Conservation (phyloP, 2,888 invertebrate genomes). For the Salticus scenicus region DNA sequence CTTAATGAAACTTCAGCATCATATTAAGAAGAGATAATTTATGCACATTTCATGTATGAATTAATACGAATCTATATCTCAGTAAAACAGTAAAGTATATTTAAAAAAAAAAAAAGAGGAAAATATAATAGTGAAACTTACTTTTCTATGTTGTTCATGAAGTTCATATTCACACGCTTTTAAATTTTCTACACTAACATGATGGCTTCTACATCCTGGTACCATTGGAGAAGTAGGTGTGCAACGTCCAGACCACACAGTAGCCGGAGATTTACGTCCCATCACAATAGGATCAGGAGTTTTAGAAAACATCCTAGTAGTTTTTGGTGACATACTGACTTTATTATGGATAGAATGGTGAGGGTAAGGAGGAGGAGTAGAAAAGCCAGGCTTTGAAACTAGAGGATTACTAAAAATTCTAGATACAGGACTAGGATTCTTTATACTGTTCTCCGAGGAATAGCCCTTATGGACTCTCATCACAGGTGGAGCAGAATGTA, state of each 20-base stretch:
- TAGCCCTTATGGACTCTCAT: slow-evolving; percentile 52
- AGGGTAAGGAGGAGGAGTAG: slow-evolving; percentile 61
- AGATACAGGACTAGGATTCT: slow-evolving; percentile 55
- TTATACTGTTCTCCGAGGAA: slow-evolving; percentile 54
- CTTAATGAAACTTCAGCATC: no score
- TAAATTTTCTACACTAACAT: slow-evolving; percentile 76
- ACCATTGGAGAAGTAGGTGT: slow-evolving; percentile 64
- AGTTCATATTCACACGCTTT: slow-evolving; percentile 76
- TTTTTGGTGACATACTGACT: slow-evolving; percentile 56
- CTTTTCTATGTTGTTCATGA: slow-evolving; percentile 72
- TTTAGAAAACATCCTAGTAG: slow-evolving; percentile 58
- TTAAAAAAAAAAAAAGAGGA: no score
- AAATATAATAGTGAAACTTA: slow-evolving; percentile 9
- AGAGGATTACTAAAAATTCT: slow-evolving; percentile 53
- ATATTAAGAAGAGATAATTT: no score
- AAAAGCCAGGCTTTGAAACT: slow-evolving; percentile 56
- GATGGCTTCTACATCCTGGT: slow-evolving; percentile 69
- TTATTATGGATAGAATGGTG: slow-evolving; percentile 30
- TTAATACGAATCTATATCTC: no score
- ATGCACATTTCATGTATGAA: no score
- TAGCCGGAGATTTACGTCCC: slow-evolving; percentile 47
- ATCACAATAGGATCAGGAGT: slow-evolving; percentile 60
- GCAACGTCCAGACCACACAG: slow-evolving; percentile 72
- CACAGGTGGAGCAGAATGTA: slow-evolving; percentile 56
- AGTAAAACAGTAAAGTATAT: no score